phyloP scores from a whole-genome alignment of 2,888 invertebrate genomes.

The Mongoloraphidia duomilia region DNA sequence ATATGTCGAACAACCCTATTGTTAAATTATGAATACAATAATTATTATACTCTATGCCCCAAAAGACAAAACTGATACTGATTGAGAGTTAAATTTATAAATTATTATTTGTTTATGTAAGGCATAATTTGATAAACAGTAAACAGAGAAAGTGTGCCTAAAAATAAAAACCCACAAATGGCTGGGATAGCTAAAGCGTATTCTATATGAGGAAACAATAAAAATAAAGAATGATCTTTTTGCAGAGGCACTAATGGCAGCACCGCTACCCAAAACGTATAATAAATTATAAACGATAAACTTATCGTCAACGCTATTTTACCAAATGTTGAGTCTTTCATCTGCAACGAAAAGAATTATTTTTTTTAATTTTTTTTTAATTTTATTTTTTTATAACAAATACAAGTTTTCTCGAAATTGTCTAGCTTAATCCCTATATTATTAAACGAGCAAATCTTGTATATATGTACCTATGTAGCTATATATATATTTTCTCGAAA shows the following conservation, averaged over 20 bases:
- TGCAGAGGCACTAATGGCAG: slow-evolving; percentile 51
- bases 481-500: too few species aligned
- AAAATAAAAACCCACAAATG: slow-evolving; percentile 42
- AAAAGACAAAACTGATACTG: not conserved
- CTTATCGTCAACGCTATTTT: slow-evolving; percentile 40
- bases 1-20: too few species aligned
- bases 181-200: slow-evolving; percentile 46
- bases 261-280: slow-evolving; percentile 50
- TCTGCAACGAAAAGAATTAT: slow-evolving; percentile 1
- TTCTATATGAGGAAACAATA: slow-evolving; percentile 37
- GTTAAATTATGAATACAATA: too few species aligned
- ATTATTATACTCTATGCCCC: too few species aligned
- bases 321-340: slow-evolving; percentile 38
- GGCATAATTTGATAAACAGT: slow-evolving; percentile 40
- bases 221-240: slow-evolving; percentile 32
- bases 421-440: too few species aligned
- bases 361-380: not conserved
- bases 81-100: not conserved
- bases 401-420: not conserved
- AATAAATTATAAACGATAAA: slow-evolving; percentile 36
- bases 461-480: too few species aligned
- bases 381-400: not conserved
- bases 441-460: too few species aligned
- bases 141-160: slow-evolving; percentile 49
- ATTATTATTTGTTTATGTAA: not conserved